Evolutionary conservation across 2,888 invertebrate genomes (phyloP).

Genomic region (Dusona sp.): DNA sequence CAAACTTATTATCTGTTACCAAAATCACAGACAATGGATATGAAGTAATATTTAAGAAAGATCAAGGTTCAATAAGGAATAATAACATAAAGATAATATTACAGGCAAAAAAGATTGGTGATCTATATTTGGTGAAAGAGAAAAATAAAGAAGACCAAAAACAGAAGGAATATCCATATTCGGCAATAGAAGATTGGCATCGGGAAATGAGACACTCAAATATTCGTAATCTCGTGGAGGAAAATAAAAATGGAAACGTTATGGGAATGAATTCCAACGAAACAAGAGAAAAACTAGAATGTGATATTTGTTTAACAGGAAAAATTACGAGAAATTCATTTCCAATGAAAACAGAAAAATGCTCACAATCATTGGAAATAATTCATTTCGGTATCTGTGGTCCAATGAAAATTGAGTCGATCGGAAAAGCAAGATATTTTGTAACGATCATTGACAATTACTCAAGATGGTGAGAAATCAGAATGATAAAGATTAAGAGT

Average conservation of each 20-base stretch:
- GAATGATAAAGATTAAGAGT: slow-evolving; percentile 67
- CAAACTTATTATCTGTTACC: slow-evolving; percentile 3
- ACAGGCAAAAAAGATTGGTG: not conserved
- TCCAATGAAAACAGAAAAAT: not conserved
- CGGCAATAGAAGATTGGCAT: not conserved
- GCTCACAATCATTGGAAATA: not conserved
- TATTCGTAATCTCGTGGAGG: not conserved
- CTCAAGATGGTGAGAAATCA: slow-evolving; percentile 71
- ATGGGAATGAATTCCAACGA: not conserved
- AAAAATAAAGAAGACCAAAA: not conserved
- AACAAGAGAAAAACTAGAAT: not conserved
- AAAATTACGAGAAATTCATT: slow-evolving; percentile 17
- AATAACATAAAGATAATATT: not conserved
- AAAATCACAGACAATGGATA: not conserved
- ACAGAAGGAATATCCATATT: not conserved
- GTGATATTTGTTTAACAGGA: not conserved
- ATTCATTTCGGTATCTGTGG: slow-evolving; percentile 17
- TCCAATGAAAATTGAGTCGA: not conserved
- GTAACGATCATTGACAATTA: slow-evolving; percentile 74
- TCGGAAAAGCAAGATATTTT: slow-evolving; percentile 66
- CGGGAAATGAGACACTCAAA: not conserved
- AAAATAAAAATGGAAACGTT: not conserved
- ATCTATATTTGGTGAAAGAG: not conserved
- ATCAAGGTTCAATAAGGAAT: not conserved
- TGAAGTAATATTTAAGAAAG: not conserved